Conservation (phyloP, 2,797 vertebrate genomes). For the Arctocebus calabarensis region DNA sequence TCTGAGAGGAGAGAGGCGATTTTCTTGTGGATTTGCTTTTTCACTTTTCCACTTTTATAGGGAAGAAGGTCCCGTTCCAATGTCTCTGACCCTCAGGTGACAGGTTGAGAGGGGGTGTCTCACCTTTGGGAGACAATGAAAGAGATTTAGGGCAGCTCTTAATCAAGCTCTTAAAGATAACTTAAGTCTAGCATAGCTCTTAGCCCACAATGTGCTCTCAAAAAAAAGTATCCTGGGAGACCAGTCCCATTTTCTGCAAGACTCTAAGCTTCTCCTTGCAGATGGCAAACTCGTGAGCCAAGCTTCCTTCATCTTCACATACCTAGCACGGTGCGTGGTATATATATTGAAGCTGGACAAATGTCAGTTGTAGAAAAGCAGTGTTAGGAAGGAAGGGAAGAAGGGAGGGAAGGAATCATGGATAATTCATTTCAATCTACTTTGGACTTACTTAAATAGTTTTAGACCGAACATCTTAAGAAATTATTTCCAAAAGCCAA, state of each 20-base stretch:
- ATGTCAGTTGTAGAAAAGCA: neutral
- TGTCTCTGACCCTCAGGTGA: neutral
- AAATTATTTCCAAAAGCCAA: neutral
- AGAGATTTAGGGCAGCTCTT: neutral
- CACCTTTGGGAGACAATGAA: neutral
- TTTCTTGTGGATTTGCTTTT: neutral
- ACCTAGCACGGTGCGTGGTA: neutral
- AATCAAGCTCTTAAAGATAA: neutral
- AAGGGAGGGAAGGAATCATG: neutral
- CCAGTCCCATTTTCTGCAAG: neutral
- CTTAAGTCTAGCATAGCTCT: neutral
- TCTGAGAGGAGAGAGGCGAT: neutral
- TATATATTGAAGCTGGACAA: neutral
- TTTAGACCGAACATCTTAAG: conserved; percentile 25
- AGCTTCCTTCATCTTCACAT: neutral
- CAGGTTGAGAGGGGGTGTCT: neutral
- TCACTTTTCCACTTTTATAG: neutral
- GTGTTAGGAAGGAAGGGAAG: neutral
- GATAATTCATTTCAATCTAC: neutral
- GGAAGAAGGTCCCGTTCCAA: neutral
- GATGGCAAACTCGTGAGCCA: too few relatives aligned
- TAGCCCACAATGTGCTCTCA: too few relatives aligned
- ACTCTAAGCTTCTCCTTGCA: neutral
- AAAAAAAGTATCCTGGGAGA: neutral
- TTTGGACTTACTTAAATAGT: neutral